Base-by-base conservation (phyloP, 2,888 invertebrate species). In the Cremastinae sp. region DNA sequence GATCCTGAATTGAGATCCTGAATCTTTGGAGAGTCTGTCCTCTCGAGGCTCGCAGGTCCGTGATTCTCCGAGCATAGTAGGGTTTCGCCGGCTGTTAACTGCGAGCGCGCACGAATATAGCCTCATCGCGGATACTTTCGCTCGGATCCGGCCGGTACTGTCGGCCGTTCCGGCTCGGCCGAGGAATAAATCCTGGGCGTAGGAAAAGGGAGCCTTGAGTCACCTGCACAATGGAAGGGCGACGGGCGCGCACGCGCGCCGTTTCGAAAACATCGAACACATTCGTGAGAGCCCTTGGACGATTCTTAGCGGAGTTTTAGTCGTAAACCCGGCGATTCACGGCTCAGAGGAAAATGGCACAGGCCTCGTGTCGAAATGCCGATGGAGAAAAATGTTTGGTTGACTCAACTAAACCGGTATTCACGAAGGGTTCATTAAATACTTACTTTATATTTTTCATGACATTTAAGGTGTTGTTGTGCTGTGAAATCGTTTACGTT, bases 11-110 rank as follows among this genome's bases (percentile, higher is more conserved):
- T 14, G 53, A 54, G 73, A 56, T 66, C 59, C 41, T 51, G 65
- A 74, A 77, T 74, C 65, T 77, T 77, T 70, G 65, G 65, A 61
- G 34, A 65, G 76, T 36, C 73, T 77, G 76, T 77, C 73, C 76
- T 34, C 49, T 43, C 66, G 10, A 12, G 36, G 59, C 34, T 64
- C 64, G 45, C 53, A 45, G 76, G 73, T 73, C 76, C 69, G 74
- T 47, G 73, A 62, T 65, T 61, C 61, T 43, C 41, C 18, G 36
- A 70, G 47, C 59, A 75, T 61, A 72, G 53, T 51, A 65, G 49
- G 59, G 73, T 74, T 70, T 65, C 61, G 53, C 61, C 14, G 65
- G 59, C 69, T 64, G 70, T 76, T 77, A 77, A 77, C 61, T 74
- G 69, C 69, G 51, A 38, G 59, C 73, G 56, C 76, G 69, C 76